Percentiles rank a stretch among this genome's conserved stretches.
phyloP scores from a whole-genome alignment of 2,797 vertebrate genomes.

The Melanitta fusca region DNA sequence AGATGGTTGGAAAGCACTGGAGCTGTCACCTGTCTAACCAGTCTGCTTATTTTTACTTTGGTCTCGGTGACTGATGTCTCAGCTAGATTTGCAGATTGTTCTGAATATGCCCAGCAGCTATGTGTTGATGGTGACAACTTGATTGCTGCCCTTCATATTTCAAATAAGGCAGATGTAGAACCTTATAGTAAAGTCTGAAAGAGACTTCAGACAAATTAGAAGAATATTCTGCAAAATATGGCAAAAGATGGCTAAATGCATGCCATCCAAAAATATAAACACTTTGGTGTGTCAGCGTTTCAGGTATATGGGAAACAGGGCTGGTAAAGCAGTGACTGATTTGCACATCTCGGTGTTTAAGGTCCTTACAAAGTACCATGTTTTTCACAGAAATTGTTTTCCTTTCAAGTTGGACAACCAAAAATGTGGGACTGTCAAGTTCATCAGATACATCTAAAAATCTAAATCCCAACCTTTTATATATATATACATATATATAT shows the following conservation, averaged over 20 bases:
- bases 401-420: neutral
- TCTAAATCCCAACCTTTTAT: neutral
- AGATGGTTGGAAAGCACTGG: neutral
- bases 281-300: neutral
- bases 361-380: neutral
- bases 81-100: neutral
- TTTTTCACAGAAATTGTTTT: neutral
- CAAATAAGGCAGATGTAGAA: neutral
- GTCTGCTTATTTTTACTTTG: neutral
- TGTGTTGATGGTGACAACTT: neutral
- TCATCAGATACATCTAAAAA: neutral
- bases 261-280: neutral
- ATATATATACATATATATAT: neutral
- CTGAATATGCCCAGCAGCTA: rapidly evolving
- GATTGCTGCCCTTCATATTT: neutral
- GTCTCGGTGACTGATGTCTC: neutral
- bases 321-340: neutral
- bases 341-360: neutral
- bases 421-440: neutral
- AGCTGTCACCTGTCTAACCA: slow-evolving; percentile 23
- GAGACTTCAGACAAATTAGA: neutral
- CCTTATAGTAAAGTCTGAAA: neutral
- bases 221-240: neutral
- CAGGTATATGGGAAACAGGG: neutral
- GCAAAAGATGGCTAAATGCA: neutral